Base-by-base conservation (phyloP, 2,113 vertebrate species). In the Gulo gulo region DNA sequence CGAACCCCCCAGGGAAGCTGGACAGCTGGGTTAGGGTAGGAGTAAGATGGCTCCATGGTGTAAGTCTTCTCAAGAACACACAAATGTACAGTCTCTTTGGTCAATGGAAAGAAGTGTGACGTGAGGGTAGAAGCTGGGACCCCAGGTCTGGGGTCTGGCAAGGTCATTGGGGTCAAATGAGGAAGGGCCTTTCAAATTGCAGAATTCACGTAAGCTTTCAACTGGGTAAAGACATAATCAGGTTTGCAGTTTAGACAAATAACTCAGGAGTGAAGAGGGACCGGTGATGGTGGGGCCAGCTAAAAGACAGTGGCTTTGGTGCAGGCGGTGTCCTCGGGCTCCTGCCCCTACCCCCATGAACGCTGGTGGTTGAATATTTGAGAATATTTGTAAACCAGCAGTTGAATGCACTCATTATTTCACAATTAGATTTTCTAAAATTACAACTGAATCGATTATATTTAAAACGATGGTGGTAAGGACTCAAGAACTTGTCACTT, bases 301-400 rank as follows among this genome's bases (percentile, higher is more conserved):
- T n/a, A 8, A 69, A 20, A 61, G n/a, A 7, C 0, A 2, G 67
- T 0, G 3, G 50, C 36, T 73, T 24, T 1, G 4, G 2, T 1
- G 50, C 55, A 7, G 9, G 26, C 15, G 4, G 0, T 23, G 23
- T 14, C 10, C 11, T 8, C 39, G 84, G 34, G 39, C 11, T 45
- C 29, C 42, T 14, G n/a, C n/a, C 7, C 14, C 20, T 13, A 14
- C 0, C 7, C 18, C 67, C 29, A 9, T 2, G 13, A 42, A 89
- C 10, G 31, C n/a, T 7, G 1, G 9, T 12, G 21, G 26, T 24
- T 76, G 36, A 50, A 73, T 65, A 80, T 8, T 76, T 42, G 14
- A 79, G 76, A 59, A 71, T 81, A 42, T 65, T 80, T 65, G 45
- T 13, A 71, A 89, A 36, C 20, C 78, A 47, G 13, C 63, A 31